Evolutionary conservation across 2,113 vertebrate genomes (phyloP), one percentile per base, ranked within the genome.

Genomic region (Lycocorax pyrrhopterus): DNA sequence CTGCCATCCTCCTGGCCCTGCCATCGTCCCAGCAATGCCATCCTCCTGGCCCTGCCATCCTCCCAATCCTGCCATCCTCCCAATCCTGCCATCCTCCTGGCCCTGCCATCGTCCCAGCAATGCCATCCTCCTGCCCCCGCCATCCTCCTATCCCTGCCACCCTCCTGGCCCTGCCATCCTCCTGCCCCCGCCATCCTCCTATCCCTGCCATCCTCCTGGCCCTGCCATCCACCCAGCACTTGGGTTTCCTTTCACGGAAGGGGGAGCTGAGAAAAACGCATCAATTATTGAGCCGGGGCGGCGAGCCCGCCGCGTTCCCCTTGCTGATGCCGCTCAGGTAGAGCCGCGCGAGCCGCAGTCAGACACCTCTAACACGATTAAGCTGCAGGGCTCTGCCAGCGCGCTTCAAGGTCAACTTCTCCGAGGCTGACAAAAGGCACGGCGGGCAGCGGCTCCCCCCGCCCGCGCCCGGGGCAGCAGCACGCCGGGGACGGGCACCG

Each of bases 241-340:
- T 96, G 93, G 62, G 84, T 96, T 95, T 94, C 95, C 93, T 96
- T 95, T 92, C 96, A 93, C 90, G 84, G 95, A 71, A 87, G 78
- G 92, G 93, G 94, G 92, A 94, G 95, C 78, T 49, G 94, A 85
- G 95, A 84, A 85, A 94, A 95, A 78, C 66, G 84, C 96, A 94
- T 95, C 96, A 96, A 95, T 93, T 91, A 93, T 93, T 93, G 94
- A 95, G 95, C 95, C 55, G 85, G 92, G 92, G 94, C 67, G 90
- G 64, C 76, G 84, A 87, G 66, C 82, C 74, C 78, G 91, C 53
- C 89, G 76, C 91, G 83, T 60, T 86, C 95, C 95, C 95, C 52
- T 94, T 93, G 94, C 95, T 96, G 72, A 96, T 96, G 96, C 94
- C 62, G 90, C 95, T 95, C 96, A 96, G 95, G 95, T 95, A 95